A percentile compares a stretch with the other conserved stretches of the same genome.
Evolutionary conservation across 2,113 vertebrate species (phyloP).

Genomic region (Amia ocellicauda): DNA sequence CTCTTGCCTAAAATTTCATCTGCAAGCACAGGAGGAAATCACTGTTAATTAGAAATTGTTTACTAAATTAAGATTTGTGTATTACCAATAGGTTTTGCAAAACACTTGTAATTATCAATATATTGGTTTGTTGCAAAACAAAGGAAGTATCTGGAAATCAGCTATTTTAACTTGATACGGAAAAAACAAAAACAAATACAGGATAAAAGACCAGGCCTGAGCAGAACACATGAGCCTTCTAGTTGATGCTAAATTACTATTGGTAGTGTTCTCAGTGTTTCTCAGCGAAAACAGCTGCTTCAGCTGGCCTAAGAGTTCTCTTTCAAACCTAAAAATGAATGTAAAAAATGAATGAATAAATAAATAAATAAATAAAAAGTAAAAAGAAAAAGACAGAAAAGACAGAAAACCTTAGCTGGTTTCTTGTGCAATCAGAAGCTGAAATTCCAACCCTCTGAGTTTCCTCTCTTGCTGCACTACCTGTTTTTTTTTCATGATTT

Average conservation of each 20-base stretch:
- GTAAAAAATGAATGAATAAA: too few species aligned
- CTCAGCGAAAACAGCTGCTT: not conserved
- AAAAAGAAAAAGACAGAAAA: slow-evolving; percentile 26
- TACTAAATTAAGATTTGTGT: too few species aligned
- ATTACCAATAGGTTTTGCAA: too few species aligned
- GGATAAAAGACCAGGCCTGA: too few species aligned
- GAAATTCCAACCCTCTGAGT: slow-evolving; percentile 62
- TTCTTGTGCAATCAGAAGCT: slow-evolving; percentile 23
- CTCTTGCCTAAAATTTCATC: slow-evolving; percentile 90
- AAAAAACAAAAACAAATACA: too few species aligned
- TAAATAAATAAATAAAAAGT: not conserved
- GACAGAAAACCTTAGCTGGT: slow-evolving; percentile 10
- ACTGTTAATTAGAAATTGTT: too few species aligned
- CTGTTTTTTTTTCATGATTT: slow-evolving; percentile 50
- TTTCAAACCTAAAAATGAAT: too few species aligned
- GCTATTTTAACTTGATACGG: too few species aligned
- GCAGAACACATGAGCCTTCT: too few species aligned
- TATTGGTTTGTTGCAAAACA: too few species aligned
- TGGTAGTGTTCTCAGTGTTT: not conserved
- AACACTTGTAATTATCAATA: too few species aligned
- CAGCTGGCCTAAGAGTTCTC: not conserved
- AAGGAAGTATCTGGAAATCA: too few species aligned
- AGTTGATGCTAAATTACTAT: slow-evolving; percentile 6
- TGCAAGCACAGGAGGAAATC: slow-evolving; percentile 44
- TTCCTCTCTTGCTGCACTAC: slow-evolving; percentile 58